A percentile compares a stretch with the other conserved stretches of the same genome.
Conservation (phyloP, 2,888 invertebrate species). For the Nebria brevicollis region DNA sequence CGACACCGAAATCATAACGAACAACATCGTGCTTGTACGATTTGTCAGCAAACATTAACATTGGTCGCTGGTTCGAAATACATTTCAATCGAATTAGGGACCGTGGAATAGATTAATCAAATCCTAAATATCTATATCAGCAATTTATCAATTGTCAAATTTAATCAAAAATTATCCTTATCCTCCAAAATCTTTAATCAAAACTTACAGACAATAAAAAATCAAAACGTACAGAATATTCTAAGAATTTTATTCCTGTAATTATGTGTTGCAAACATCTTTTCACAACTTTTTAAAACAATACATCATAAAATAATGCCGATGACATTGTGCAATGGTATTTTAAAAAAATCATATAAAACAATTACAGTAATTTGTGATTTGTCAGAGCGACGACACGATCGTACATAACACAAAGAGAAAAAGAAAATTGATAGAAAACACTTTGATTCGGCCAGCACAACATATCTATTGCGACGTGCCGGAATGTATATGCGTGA, state of each 20-base stretch:
- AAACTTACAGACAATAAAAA: too few relatives aligned
- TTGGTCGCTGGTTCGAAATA: background rate
- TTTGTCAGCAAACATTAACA: background rate
- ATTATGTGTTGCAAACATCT: background rate
- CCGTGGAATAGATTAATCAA: background rate
- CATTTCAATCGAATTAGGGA: background rate
- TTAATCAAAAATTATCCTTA: too few relatives aligned
- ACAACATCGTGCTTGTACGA: slow-evolving; percentile 23
- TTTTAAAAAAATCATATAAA: background rate
- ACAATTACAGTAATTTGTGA: background rate
- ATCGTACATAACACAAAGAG: background rate
- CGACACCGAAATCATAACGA: background rate
- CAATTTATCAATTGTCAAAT: too few relatives aligned
- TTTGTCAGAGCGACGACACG: slow-evolving; percentile 1
- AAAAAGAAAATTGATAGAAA: background rate
- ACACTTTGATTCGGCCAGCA: background rate
- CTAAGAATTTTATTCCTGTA: too few relatives aligned
- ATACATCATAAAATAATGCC: background rate
- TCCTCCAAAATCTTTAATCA: too few relatives aligned
- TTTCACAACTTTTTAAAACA: background rate
- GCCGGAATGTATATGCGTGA: background rate
- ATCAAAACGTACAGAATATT: too few relatives aligned
- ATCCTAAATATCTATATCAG: background rate
- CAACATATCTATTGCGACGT: slow-evolving; percentile 1
- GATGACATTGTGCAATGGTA: background rate